phyloP scores from a whole-genome alignment of 2,797 vertebrate species.

The Anabas testudineus region DNA sequence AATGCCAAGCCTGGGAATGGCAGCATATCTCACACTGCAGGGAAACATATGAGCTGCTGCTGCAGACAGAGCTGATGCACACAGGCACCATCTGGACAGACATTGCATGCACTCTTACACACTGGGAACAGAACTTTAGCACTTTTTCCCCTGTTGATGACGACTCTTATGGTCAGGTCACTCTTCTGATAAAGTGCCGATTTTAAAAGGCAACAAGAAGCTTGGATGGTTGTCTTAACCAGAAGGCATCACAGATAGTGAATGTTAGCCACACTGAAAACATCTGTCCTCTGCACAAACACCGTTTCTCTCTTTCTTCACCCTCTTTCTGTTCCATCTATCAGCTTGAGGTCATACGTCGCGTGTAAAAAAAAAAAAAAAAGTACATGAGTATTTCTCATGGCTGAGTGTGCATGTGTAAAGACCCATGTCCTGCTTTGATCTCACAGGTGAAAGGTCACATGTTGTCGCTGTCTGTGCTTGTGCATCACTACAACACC shows the following conservation, averaged over 20 bases:
- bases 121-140: background rate
- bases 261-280: background rate
- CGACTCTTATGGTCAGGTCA: background rate
- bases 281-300: background rate
- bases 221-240: background rate
- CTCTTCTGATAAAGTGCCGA: background rate
- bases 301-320: background rate
- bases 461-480: conserved; percentile 33
- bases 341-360: conserved; percentile 55
- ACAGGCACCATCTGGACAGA: conserved; percentile 12
- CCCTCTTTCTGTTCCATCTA: conserved; percentile 6
- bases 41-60: conserved; percentile 35
- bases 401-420: conserved; percentile 13
- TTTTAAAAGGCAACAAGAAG: background rate
- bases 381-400: conserved; percentile 41
- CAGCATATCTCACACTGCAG: conserved; percentile 43
- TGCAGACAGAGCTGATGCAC: conserved; percentile 27
- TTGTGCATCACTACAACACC: conserved; percentile 51
- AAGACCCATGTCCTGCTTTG: conserved; percentile 52
- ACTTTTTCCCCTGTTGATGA: conserved; percentile 1
- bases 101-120: background rate
- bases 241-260: no score
- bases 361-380: conserved; percentile 30
- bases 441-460: conserved; percentile 65
- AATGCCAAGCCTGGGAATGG: conserved; percentile 47